phyloP scores from a whole-genome alignment of 2,113 vertebrate genomes.

The Cynocephalus volans region DNA sequence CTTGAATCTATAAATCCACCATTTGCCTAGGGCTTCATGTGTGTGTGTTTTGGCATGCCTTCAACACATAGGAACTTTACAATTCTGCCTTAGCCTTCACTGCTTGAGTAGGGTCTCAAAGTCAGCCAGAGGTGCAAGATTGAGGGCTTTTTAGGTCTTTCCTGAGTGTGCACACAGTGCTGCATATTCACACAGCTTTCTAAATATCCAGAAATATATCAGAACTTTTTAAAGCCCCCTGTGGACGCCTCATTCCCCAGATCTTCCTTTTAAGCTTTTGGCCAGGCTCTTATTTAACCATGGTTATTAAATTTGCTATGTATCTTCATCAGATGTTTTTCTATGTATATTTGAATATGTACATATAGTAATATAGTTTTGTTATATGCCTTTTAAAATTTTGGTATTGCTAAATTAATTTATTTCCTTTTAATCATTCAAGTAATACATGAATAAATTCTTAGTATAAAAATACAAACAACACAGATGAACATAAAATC shows the following conservation, averaged over 20 bases:
- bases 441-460: not conserved
- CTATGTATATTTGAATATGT: not conserved
- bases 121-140: not conserved
- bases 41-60: not conserved
- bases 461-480: not conserved
- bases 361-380: slow-evolving; percentile 24
- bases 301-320: not conserved
- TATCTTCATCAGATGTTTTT: slow-evolving; percentile 43
- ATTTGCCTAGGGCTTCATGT: slow-evolving; percentile 28
- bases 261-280: slow-evolving; percentile 24
- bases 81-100: slow-evolving; percentile 17
- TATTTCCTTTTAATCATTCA: slow-evolving; percentile 30
- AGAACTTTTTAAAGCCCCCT: slow-evolving; percentile 28
- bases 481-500: slow-evolving; percentile 15
- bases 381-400: slow-evolving; percentile 29
- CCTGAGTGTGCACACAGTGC: not conserved
- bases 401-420: not conserved
- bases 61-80: not conserved
- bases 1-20: not conserved
- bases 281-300: not conserved
- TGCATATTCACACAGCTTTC: not conserved
- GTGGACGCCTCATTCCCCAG: not conserved
- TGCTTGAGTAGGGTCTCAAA: not conserved
- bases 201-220: slow-evolving; percentile 25
- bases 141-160: not conserved